Percentiles rank a stretch among this genome's conserved stretches.
These are phyloP conservation scores for Origma solitaria DNA, from an alignment of 2,113 vertebrate species.

Conservation along the genomic window DNA sequence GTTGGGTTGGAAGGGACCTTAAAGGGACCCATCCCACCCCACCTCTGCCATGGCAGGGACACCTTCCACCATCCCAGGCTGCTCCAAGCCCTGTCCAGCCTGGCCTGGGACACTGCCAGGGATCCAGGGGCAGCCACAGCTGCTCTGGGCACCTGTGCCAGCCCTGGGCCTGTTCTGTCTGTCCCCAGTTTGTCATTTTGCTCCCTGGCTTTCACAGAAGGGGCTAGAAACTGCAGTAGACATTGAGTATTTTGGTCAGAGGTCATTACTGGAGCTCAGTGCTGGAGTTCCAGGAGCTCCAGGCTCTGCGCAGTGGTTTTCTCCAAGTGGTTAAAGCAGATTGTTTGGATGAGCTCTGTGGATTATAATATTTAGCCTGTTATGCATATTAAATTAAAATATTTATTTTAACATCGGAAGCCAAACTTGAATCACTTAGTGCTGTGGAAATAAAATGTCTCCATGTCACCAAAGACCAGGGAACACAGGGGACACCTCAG, in stretches of 20 bases:
- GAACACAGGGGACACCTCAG: accelerated
- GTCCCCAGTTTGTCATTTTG: neutral
- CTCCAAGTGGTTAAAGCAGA: neutral
- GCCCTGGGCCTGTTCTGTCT: neutral
- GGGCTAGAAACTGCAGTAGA: accelerated
- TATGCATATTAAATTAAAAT: neutral
- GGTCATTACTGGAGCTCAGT: accelerated
- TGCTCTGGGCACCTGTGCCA: neutral
- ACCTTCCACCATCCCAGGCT: accelerated
- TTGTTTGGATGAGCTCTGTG: neutral
- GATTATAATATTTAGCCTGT: neutral
- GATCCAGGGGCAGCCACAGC: neutral
- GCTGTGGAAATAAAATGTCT: neutral
- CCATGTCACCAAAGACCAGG: accelerated
- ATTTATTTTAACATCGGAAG: neutral
- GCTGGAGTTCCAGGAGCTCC: neutral
- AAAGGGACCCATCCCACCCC: accelerated
- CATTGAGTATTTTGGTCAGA: accelerated
- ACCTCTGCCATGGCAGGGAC: neutral
- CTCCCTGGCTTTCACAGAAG: neutral
- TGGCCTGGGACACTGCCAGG: neutral
- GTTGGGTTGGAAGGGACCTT: neutral
- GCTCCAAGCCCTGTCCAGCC: neutral
- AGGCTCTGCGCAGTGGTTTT: neutral
- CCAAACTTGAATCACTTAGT: neutral